Evolutionary conservation across 1,140 invertebrate species (phyloP), one percentile per base, ranked within the genome.

Genomic region (Muscidifurax raptorellus): DNA sequence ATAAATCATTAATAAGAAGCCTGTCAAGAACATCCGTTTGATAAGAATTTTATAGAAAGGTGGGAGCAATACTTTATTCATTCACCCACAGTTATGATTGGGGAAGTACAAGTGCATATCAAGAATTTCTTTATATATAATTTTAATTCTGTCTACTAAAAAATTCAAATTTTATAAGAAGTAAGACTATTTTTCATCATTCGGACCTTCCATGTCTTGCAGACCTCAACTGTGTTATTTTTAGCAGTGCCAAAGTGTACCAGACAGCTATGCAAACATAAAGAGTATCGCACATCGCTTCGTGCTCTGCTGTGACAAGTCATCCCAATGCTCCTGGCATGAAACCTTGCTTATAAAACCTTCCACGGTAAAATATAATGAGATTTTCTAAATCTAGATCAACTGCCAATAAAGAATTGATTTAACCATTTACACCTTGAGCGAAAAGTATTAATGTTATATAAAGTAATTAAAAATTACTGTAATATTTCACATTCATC

Each of bases 11-110:
- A 30, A 47, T 69, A 67, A 76, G 36, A 66, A 47, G 32, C 22
- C 25, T 77, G 66, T 77, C 36, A 76, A 69, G 32, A 83, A 25
- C 40, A 83, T 83, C 64, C n/a, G 22, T 4, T 47, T 77, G 82
- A 83, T 83, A 83, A 83, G 59, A 82, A n/a, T 0, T 69, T 25
- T 22, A 27, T 4, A 25, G 40, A 66, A 66, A 82, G 22, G 80
- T 82, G 75, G 44, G 28, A 77, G 47, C 28, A 76, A 77, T 77
- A 30, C 25, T 52, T 47, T 27, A 27, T 47, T 52, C 4, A 7
- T 77, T n/a, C 3, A 6, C n/a, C 9, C 44, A 27, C 40, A 77
- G 25, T 28, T 27, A 44, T 36, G 12, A 72, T 13, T 32, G 3
- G 0, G 7, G 32, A 9, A 36, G 15, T 7, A 75, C 13, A 4